Evolutionary conservation across 2,797 vertebrate species (phyloP), one percentile per base, ranked within the genome.

Genomic region (Gobio occitaniae): DNA sequence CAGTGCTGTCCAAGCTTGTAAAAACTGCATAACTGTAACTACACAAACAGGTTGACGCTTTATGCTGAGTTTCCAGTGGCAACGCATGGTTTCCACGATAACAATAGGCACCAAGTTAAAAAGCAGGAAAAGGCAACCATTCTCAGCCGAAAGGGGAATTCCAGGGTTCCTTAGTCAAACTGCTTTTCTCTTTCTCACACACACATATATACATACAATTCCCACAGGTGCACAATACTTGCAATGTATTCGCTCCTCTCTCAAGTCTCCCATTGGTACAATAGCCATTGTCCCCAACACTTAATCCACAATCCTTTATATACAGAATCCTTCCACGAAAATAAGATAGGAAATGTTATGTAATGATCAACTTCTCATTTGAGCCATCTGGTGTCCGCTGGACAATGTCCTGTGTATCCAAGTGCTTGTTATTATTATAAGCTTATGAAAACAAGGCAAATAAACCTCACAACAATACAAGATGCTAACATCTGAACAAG

Each of bases 241-340:
- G 74, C 82, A 32, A 82, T 77, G 61, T 66, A 84, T 83, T 88
- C 78, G 29, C 76, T 82, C 84, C 76, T 82, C 83, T 79, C 84
- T 77, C 78, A 81, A n/a, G 75, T 86, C 82, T 88, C 86, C 83
- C 76, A 86, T 75, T 82, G 66, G 84, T 87, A 96, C 94, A 95
- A 95, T 95, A 90, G 94, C 93, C 87, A 96, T 96, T 96, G 95
- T 96, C 88, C 89, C 79, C 50, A 82, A 72, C 94, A 92, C 93
- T 94, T 94, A 93, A 89, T 80, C 91, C 85, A 32, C 87, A 84
- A 86, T 87, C 87, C 89, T 90, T 88, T 89, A 63, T 87, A 84
- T 90, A 91, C 87, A 91, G 16, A 91, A 88, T 71, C 86, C 88
- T 86, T 87, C 72, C 1, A 94, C 91, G 90, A 91, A 92, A 93